These are phyloP conservation scores for Diorhabda carinulata DNA, from an alignment of 1,140 invertebrate species.

Conservation along the genomic window DNA sequence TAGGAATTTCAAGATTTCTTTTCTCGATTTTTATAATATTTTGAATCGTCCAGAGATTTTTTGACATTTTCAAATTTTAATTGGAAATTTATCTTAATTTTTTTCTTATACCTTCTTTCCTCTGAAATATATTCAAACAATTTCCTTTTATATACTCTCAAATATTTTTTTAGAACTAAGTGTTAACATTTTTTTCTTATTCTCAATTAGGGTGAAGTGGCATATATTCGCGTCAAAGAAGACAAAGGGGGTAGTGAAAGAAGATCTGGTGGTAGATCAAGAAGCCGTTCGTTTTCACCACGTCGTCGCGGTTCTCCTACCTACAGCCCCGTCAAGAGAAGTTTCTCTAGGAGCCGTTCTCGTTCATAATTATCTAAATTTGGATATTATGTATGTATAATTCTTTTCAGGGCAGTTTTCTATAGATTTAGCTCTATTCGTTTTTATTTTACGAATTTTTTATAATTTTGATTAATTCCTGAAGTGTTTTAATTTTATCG, in stretches of 20 bases:
- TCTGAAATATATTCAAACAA: too few relatives aligned
- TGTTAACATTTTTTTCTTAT: too few relatives aligned
- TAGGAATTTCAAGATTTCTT: too few relatives aligned
- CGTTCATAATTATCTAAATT: conserved; percentile 49
- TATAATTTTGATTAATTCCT: conserved; percentile 6
- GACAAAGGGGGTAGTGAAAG: conserved; percentile 75
- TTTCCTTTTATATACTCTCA: too few relatives aligned
- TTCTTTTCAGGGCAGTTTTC: too few relatives aligned
- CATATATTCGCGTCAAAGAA: conserved; percentile 93
- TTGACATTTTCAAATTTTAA: too few relatives aligned
- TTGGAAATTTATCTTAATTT: too few relatives aligned
- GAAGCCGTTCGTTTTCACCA: conserved; percentile 81
- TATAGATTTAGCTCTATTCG: background rate
- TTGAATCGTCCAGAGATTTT: too few relatives aligned
- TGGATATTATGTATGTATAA: conserved; percentile 21
- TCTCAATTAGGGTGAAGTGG: conserved; percentile 77
- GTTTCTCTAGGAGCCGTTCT: conserved; percentile 76
- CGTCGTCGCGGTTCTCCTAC: conserved; percentile 76
- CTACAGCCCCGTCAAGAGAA: conserved; percentile 79
- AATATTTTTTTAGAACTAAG: too few relatives aligned
- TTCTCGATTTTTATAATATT: too few relatives aligned
- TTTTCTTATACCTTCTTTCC: too few relatives aligned
- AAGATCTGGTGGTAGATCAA: conserved; percentile 62
- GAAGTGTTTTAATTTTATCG: background rate
- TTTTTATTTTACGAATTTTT: conserved; percentile 12